Percentiles rank a stretch among this genome's conserved stretches.
Evolutionary conservation across 2,888 invertebrate genomes (phyloP).

Genomic region (Drosophila borborema): DNA sequence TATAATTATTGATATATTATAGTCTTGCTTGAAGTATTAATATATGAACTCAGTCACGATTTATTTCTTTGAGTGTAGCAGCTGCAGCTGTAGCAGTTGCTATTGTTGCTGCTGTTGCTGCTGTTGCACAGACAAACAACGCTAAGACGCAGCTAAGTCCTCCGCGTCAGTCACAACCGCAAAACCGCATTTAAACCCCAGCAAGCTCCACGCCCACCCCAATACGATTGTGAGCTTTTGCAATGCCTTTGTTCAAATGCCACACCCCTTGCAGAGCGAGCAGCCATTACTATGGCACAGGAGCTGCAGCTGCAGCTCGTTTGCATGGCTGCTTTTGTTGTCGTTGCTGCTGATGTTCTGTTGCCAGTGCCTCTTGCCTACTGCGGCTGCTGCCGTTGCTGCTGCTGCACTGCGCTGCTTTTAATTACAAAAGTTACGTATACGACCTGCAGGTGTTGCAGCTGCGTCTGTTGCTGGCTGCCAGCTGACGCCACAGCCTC

Average conservation of each 20-base stretch:
- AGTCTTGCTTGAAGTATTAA: neutral
- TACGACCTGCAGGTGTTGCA: slow-evolving; percentile 80
- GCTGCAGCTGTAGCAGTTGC: slow-evolving; percentile 20
- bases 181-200: slow-evolving; percentile 67
- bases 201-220: slow-evolving; percentile 10
- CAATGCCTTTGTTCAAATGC: slow-evolving; percentile 65
- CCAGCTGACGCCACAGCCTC: slow-evolving; percentile 34
- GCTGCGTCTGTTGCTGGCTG: slow-evolving; percentile 53
- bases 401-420: slow-evolving; percentile 71
- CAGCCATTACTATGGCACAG: slow-evolving; percentile 31
- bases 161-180: slow-evolving; percentile 61
- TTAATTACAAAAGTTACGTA: slow-evolving; percentile 80
- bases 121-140: slow-evolving; percentile 43
- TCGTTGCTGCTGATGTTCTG: slow-evolving; percentile 22
- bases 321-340: slow-evolving; percentile 75
- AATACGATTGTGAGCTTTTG: slow-evolving; percentile 68
- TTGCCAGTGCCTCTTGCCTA: slow-evolving; percentile 9
- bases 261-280: slow-evolving; percentile 41
- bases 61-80: slow-evolving; percentile 9
- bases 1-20: no score
- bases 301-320: slow-evolving; percentile 57
- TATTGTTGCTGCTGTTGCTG: slow-evolving; percentile 1
- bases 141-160: slow-evolving; percentile 67
- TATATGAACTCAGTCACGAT: neutral
- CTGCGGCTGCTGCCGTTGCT: slow-evolving; percentile 7